Percentiles rank a stretch among this genome's conserved stretches.
Conservation (phyloP, 2,797 vertebrate species). For the Sparus aurata region DNA sequence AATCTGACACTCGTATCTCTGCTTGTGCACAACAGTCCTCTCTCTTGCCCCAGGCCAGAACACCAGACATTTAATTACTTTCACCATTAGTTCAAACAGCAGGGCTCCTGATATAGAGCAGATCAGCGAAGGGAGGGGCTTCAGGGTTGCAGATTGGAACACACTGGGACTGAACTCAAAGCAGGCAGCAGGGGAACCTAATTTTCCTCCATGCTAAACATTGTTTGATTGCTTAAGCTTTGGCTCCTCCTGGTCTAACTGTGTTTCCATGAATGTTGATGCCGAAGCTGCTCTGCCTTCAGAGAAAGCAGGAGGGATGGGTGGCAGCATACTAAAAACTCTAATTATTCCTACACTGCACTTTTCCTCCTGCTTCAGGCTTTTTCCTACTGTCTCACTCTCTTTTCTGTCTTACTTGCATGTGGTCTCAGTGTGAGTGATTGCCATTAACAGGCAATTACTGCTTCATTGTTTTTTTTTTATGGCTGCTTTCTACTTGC, state of each 20-base stretch:
- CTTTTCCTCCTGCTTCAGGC: constrained; percentile 30
- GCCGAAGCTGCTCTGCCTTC: constrained; percentile 14
- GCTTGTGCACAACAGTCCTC: constrained; percentile 46
- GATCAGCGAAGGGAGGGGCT: constrained; percentile 42
- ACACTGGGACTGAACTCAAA: constrained; percentile 23
- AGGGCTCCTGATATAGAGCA: constrained; percentile 53
- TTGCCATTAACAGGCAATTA: constrained; percentile 49
- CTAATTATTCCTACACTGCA: constrained; percentile 5
- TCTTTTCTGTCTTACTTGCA: constrained; percentile 22
- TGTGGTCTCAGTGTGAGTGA: constrained; percentile 34
- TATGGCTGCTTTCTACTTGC: neutral
- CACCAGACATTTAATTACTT: constrained; percentile 73
- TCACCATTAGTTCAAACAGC: constrained; percentile 66
- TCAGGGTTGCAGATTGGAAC: constrained; percentile 46
- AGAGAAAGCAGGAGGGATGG: constrained; percentile 19
- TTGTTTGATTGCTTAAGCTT: constrained; percentile 58
- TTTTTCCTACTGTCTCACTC: constrained; percentile 32
- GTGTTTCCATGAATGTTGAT: constrained; percentile 34
- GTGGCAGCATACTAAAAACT: constrained; percentile 29
- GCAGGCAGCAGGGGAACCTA: constrained; percentile 27
- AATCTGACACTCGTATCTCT: constrained; percentile 51
- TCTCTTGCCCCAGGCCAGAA: constrained; percentile 51
- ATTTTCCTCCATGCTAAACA: constrained; percentile 57
- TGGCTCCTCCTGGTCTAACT: constrained; percentile 32
- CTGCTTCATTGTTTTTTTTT: constrained; percentile 22